Evolutionary conservation across 2,888 invertebrate species (phyloP), one percentile per base, ranked within the genome.

Genomic region (Drosophila conformis): DNA sequence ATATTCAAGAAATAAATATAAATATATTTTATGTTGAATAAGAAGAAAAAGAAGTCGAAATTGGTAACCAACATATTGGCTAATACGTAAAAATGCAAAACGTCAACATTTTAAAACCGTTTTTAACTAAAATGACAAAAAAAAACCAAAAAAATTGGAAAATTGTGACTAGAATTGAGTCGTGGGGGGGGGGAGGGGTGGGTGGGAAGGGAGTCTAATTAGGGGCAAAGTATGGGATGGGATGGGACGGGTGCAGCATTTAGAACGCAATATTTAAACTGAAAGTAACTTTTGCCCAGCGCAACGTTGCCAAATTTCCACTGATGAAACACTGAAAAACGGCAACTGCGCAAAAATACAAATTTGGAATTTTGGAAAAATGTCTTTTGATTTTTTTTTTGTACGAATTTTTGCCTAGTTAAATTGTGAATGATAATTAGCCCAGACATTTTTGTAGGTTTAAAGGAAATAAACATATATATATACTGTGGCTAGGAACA

Each of bases 1-100:
- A 69, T 66, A 69, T 76, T 58, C 36, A 36, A 54, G 36, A 61
- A 66, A 81, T 75, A 80, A 69, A 80, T 67, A 73, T 51, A 75
- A 82, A 76, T 83, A 82, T 82, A 80, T 85, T 80, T 80, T 72
- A 84, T 84, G 82, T 83, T 86, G 69, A 69, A 62, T 56, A 59
- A 58, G 42, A 72, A 66, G 25, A 60, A 54, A n/a, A 68, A 69
- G 36, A 68, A 51, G 67, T 52, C 38, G 49, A 51, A 51, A 60
- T 56, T 48, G 54, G 33, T 38, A 60, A 21, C 56, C 40, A 40
- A 40, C 21, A 52, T 33, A 21, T 64, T 77, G 77, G 77, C 63
- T 59, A 67, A 78, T 74, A 78, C 77, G 77, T 70, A 78, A 69
- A 49, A 60, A 53, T 42, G 25, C 42, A 53, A 21, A 67, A 46